Conservation (phyloP, 2,888 invertebrate species). For the Lasioglossum vierecki region DNA sequence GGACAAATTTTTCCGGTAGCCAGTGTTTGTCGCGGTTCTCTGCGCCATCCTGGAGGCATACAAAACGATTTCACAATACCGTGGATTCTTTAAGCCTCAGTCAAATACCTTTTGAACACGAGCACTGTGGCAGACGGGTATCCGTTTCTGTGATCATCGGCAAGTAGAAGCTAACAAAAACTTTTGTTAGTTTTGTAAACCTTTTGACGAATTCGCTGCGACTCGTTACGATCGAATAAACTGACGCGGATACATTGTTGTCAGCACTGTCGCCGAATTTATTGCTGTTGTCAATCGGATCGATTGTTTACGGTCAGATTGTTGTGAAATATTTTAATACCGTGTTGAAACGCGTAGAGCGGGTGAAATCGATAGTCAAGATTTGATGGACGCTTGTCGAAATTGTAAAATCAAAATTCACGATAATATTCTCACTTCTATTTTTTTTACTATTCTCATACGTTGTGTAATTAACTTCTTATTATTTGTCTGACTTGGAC, state of each 20-base stretch:
- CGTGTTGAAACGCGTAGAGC: not conserved
- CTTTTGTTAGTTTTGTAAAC: not conserved
- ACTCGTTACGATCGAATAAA: not conserved
- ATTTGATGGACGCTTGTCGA: not conserved
- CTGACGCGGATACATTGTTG: not conserved
- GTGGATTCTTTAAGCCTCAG: conserved; percentile 51
- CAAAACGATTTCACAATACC: conserved; percentile 49
- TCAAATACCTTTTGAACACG: conserved; percentile 59
- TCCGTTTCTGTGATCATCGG: conserved; percentile 10
- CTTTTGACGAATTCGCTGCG: not conserved
- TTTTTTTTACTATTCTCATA: not conserved
- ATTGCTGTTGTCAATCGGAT: not conserved
- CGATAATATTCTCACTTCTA: not conserved
- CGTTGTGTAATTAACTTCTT: not conserved
- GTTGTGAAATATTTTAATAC: not conserved
- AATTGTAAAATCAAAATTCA: not conserved
- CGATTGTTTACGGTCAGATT: not conserved
- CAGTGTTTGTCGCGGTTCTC: conserved; percentile 37
- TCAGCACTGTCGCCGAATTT: not conserved
- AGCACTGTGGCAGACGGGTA: conserved; percentile 21
- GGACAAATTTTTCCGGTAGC: conserved; percentile 44
- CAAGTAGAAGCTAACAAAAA: not conserved
- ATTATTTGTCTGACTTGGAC: too few relatives aligned
- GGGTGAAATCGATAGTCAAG: not conserved
- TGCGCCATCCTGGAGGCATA: conserved; percentile 9